Conservation (phyloP, 1,140 invertebrate genomes). For the Drosophila ercepeae region DNA sequence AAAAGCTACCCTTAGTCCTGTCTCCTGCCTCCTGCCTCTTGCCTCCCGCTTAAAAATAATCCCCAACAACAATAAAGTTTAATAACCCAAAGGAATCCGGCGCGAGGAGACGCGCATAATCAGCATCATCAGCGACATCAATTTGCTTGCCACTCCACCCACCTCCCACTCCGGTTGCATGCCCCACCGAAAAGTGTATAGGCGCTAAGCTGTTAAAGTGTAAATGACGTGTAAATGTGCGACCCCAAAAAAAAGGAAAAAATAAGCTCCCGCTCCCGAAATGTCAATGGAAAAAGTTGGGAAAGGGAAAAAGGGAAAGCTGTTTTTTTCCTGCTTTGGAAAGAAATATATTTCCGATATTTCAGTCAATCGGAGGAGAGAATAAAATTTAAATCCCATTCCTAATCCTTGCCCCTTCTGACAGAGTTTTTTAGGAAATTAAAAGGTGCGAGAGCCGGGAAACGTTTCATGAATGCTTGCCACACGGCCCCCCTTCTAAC, state of each 20-base stretch:
- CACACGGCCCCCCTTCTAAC: neutral
- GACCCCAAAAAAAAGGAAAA: conserved; percentile 14
- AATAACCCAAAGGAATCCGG: conserved; percentile 69
- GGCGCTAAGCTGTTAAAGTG: conserved; percentile 77
- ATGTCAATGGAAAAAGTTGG: neutral
- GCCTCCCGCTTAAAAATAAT: conserved; percentile 27
- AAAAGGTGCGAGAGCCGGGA: conserved; percentile 45
- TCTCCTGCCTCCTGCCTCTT: too few species aligned
- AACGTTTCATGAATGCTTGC: neutral
- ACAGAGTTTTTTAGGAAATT: neutral
- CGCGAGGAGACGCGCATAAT: conserved; percentile 59
- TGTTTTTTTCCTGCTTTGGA: conserved; percentile 1
- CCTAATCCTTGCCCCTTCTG: too few species aligned
- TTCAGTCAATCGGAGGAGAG: conserved; percentile 24
- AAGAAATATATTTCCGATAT: conserved; percentile 61
- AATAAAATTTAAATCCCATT: conserved; percentile 27
- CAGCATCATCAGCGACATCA: conserved; percentile 76
- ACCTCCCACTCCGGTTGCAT: neutral
- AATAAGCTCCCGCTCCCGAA: too few species aligned
- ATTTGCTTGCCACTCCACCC: conserved; percentile 37
- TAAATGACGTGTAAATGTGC: conserved; percentile 79
- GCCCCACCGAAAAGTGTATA: conserved; percentile 13
- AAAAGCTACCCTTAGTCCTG: neutral
- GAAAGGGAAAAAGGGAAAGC: conserved; percentile 17
- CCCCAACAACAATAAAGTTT: conserved; percentile 75